A percentile compares a stretch with the other conserved stretches of the same genome.
Evolutionary conservation across 2,113 vertebrate species (phyloP).

Genomic region (Tenebrosternarchus preto): DNA sequence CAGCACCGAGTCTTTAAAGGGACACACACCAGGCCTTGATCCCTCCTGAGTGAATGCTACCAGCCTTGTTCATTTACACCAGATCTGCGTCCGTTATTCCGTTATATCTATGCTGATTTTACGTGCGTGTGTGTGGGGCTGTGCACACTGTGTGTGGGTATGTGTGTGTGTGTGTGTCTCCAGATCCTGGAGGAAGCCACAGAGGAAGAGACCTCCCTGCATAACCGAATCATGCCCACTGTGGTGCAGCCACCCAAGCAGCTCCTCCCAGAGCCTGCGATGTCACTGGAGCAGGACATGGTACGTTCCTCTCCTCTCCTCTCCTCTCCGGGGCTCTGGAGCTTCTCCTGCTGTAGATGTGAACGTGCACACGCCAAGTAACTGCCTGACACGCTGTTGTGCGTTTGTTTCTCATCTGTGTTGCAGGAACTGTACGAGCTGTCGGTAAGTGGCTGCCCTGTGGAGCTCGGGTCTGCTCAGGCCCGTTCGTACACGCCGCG

Average conservation of each 20-base stretch:
- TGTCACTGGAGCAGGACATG: slow-evolving; percentile 84
- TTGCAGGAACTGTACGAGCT: slow-evolving; percentile 92
- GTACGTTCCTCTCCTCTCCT: slow-evolving; percentile 63
- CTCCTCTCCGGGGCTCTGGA: neutral
- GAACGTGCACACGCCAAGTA: neutral
- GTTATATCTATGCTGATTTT: neutral
- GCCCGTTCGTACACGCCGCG: too few species aligned
- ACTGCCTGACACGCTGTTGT: neutral
- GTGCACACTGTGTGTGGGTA: too few species aligned
- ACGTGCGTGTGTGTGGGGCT: neutral
- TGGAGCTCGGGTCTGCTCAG: slow-evolving; percentile 17
- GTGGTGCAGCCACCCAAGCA: slow-evolving; percentile 93
- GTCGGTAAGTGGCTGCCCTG: slow-evolving; percentile 78
- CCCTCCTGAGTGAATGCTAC: neutral
- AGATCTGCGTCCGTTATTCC: neutral
- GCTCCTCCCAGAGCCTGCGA: slow-evolving; percentile 76
- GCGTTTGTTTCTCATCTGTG: neutral
- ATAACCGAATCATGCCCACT: slow-evolving; percentile 95
- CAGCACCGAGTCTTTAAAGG: neutral
- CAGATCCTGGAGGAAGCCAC: slow-evolving; percentile 96
- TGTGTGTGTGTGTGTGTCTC: neutral
- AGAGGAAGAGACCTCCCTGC: slow-evolving; percentile 95
- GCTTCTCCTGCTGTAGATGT: neutral
- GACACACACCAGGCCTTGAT: neutral
- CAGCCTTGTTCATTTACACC: neutral